These are phyloP conservation scores for Dendronephthya gigantea DNA, from an alignment of 64 coral and sea anemone species.

Conservation along the genomic window DNA sequence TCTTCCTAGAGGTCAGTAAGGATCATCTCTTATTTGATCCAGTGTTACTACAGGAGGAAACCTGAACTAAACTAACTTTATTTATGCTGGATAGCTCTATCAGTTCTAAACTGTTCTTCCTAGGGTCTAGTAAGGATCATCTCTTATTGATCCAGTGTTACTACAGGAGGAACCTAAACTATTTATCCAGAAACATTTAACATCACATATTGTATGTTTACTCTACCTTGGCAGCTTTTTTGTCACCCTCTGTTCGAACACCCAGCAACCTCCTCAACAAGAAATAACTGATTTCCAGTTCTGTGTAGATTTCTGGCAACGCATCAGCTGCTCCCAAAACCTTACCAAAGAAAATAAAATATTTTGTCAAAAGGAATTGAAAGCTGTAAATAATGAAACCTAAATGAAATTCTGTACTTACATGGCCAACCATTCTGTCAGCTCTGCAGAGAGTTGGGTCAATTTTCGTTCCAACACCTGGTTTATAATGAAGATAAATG, in stretches of 20 bases:
- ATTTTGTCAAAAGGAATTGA: too few species aligned
- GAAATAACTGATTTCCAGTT: slow-evolving; percentile 98
- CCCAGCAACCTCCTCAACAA: slow-evolving; percentile 78
- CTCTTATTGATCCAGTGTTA: too few species aligned
- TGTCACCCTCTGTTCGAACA: slow-evolving; percentile 92
- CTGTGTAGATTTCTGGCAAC: slow-evolving; percentile 91
- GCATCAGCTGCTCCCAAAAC: slow-evolving; percentile 83
- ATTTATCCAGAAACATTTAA: too few species aligned
- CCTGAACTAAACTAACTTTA: background rate
- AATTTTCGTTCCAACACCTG: slow-evolving; percentile 99
- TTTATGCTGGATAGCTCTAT: background rate
- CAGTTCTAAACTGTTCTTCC: too few species aligned
- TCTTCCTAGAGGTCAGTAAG: too few species aligned
- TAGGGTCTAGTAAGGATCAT: too few species aligned
- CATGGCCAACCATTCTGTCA: slow-evolving; percentile 98
- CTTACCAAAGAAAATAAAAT: slow-evolving; percentile 18
- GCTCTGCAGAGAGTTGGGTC: slow-evolving; percentile 89
- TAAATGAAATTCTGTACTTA: slow-evolving; percentile 7
- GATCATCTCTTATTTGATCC: too few species aligned
- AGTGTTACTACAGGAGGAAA: too few species aligned
- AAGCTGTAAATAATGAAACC: too few species aligned
- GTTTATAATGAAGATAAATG: background rate
- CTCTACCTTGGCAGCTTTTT: slow-evolving; percentile 83
- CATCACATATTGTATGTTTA: too few species aligned
- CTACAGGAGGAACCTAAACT: too few species aligned